These are phyloP conservation scores for Coryphaenoides rupestris DNA, from an alignment of 2,113 vertebrate species.

Conservation along the genomic window DNA sequence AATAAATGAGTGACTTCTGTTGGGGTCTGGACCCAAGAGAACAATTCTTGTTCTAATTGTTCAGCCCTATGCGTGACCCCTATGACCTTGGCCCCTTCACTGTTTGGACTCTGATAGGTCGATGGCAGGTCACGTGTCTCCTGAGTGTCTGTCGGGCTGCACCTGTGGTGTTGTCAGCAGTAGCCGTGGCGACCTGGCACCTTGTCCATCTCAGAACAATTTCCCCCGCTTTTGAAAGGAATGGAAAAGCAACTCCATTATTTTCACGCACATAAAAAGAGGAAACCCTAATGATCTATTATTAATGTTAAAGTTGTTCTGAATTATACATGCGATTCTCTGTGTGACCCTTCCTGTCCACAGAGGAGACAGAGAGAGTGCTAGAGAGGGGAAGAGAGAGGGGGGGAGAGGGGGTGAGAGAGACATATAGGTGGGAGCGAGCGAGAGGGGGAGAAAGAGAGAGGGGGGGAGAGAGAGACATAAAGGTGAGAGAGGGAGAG, in stretches of 20 bases:
- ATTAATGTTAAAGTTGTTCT: constrained; percentile 64
- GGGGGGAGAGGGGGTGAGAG: no score
- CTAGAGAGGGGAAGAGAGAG: constrained; percentile 7
- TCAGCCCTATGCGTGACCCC: no score
- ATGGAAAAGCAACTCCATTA: constrained; percentile 65
- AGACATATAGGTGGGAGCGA: no score
- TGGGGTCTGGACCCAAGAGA: no score
- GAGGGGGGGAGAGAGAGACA: constrained; percentile 12
- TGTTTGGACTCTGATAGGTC: constrained; percentile 7
- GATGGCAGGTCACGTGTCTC: not conserved
- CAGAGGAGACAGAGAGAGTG: constrained; percentile 5
- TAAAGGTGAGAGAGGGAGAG: not conserved
- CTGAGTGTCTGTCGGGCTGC: no score
- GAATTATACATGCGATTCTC: constrained; percentile 63
- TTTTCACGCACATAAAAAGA: constrained; percentile 55
- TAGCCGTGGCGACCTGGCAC: constrained; percentile 44
- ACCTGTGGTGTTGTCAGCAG: not conserved
- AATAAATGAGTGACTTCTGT: no score
- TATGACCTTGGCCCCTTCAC: no score
- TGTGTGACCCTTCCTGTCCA: constrained; percentile 45
- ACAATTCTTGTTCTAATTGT: no score
- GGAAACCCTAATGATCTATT: constrained; percentile 58
- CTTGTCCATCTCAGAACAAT: constrained; percentile 34
- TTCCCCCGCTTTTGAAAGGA: constrained; percentile 51
- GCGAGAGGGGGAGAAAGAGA: no score